These are phyloP conservation scores for Barnardius zonarius DNA, from an alignment of 2,113 vertebrate species.

Conservation along the genomic window DNA sequence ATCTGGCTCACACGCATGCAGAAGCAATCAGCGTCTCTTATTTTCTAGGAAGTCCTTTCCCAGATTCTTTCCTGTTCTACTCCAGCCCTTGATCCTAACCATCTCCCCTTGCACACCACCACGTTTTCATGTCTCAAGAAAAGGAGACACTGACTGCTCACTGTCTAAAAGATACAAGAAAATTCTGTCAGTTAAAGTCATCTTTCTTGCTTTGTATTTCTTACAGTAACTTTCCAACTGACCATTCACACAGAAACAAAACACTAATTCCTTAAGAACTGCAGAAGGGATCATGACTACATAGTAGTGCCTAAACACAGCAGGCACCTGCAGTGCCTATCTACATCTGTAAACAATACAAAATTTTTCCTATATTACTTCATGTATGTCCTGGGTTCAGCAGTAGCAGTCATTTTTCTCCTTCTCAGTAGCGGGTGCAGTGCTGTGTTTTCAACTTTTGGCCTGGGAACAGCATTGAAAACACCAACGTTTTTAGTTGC, in stretches of 20 bases:
- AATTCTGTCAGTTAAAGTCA: neutral
- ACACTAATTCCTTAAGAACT: neutral
- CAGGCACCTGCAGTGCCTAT: neutral
- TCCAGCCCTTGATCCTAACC: neutral
- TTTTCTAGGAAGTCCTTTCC: neutral
- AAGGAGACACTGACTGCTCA: neutral
- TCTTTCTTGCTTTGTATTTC: neutral
- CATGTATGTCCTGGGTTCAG: neutral
- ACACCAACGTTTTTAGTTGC: too few relatives aligned
- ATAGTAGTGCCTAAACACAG: neutral
- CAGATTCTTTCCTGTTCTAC: neutral
- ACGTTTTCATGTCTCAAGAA: neutral
- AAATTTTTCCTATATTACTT: neutral
- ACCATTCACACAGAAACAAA: neutral
- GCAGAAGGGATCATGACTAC: neutral
- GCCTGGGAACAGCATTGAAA: too few relatives aligned
- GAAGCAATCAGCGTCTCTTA: neutral
- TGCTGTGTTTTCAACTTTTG: too few relatives aligned
- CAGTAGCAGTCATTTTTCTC: too few relatives aligned
- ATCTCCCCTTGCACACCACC: neutral
- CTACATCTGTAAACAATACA: neutral
- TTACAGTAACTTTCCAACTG: neutral
- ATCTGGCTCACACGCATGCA: neutral
- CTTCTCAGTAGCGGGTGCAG: too few relatives aligned
- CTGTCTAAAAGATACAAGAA: neutral